Conservation (phyloP, 1,140 invertebrate species). For the Lepidurus packardi region DNA sequence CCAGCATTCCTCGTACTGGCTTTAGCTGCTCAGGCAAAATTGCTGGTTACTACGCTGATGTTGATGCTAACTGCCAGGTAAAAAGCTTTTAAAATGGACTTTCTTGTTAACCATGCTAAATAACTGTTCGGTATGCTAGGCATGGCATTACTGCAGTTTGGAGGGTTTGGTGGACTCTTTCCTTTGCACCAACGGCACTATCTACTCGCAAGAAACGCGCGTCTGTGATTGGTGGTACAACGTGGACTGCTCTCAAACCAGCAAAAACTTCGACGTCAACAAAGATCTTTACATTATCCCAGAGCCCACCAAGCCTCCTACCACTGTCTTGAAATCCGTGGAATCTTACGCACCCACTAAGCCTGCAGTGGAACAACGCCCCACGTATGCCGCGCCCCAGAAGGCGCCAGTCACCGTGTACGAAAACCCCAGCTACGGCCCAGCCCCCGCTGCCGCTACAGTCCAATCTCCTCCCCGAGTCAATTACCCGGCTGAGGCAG, state of each 20-base stretch:
- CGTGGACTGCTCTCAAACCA: conserved; percentile 39
- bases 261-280: conserved; percentile 38
- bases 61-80: conserved; percentile 79
- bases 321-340: background rate
- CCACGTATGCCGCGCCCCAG: background rate
- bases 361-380: background rate
- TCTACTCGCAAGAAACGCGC: conserved; percentile 41
- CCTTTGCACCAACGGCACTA: conserved; percentile 43
- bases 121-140: conserved; percentile 16
- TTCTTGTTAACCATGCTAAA: too few relatives aligned
- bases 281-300: conserved; percentile 39
- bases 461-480: background rate
- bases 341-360: background rate
- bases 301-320: conserved; percentile 17
- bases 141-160: conserved; percentile 35
- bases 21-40: conserved; percentile 66
- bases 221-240: conserved; percentile 43
- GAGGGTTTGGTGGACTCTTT: conserved; percentile 37
- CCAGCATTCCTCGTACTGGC: conserved; percentile 64
- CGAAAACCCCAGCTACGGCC: background rate
- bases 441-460: background rate
- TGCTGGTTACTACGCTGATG: conserved; percentile 79
- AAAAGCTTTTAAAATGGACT: conserved; percentile 30
- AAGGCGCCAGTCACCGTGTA: background rate
- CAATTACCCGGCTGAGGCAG: background rate